phyloP scores from a whole-genome alignment of 1,140 invertebrate species.

The Belonocnema kinseyi region DNA sequence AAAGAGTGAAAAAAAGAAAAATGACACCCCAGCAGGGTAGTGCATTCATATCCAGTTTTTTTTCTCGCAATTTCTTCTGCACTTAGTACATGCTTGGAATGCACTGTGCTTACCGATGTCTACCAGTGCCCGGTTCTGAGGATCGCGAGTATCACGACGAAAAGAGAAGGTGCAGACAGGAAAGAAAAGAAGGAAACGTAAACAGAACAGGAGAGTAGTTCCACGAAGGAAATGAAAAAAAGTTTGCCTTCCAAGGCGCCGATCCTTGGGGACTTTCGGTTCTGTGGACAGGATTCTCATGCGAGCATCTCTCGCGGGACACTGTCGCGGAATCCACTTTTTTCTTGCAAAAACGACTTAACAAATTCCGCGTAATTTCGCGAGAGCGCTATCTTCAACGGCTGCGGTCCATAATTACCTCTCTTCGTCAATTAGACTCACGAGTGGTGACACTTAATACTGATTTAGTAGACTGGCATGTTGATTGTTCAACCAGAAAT shows the following conservation, averaged over 20 bases:
- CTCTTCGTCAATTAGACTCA: slow-evolving; percentile 59
- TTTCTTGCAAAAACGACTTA: slow-evolving; percentile 48
- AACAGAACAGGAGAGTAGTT: slow-evolving; percentile 46
- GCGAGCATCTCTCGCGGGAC: slow-evolving; percentile 45
- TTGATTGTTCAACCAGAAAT: slow-evolving; percentile 45
- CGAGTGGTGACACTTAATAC: slow-evolving; percentile 57
- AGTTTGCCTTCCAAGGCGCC: slow-evolving; percentile 42
- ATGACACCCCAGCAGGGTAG: neutral
- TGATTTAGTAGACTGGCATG: slow-evolving; percentile 56
- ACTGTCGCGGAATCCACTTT: slow-evolving; percentile 46
- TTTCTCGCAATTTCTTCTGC: slow-evolving; percentile 19
- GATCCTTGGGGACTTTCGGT: slow-evolving; percentile 29
- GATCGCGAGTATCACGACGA: slow-evolving; percentile 36
- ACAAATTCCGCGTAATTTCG: slow-evolving; percentile 60
- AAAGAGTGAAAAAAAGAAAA: neutral
- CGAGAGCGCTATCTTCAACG: slow-evolving; percentile 43
- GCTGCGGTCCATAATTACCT: slow-evolving; percentile 50
- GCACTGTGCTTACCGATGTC: slow-evolving; percentile 9
- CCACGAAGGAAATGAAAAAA: slow-evolving; percentile 42
- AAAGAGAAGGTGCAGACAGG: slow-evolving; percentile 33
- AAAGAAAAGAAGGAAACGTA: slow-evolving; percentile 41
- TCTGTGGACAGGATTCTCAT: slow-evolving; percentile 43
- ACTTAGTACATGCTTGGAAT: slow-evolving; percentile 26
- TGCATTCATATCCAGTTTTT: slow-evolving; percentile 11
- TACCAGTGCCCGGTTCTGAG: slow-evolving; percentile 42